These are phyloP conservation scores for Eumerus sabulonum DNA, from an alignment of 2,888 invertebrate genomes.

Conservation along the genomic window DNA sequence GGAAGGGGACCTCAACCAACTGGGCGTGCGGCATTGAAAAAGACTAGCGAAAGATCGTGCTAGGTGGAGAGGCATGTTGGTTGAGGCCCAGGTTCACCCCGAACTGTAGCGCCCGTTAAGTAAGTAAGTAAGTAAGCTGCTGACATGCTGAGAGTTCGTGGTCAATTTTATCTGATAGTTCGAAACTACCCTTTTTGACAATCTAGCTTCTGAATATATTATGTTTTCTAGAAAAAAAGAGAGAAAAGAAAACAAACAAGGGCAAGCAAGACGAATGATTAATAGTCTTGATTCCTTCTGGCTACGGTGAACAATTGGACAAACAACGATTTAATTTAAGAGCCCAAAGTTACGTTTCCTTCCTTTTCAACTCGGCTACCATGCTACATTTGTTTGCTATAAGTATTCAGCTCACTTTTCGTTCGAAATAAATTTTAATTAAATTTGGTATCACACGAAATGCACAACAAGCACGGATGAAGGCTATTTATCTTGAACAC, in stretches of 20 bases:
- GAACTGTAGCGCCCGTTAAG: too few relatives aligned
- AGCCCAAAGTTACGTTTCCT: slow-evolving; percentile 39
- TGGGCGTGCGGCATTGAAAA: too few relatives aligned
- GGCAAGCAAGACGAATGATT: slow-evolving; percentile 55
- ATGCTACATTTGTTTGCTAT: slow-evolving; percentile 56
- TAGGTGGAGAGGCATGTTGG: too few relatives aligned
- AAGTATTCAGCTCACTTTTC: slow-evolving; percentile 67
- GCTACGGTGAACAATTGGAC: slow-evolving; percentile 65
- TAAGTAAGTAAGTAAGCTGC: too few relatives aligned
- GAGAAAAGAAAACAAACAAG: slow-evolving; percentile 48
- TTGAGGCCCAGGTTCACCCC: too few relatives aligned
- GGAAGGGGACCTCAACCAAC: too few relatives aligned
- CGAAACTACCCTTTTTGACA: slow-evolving; percentile 56
- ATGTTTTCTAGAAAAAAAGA: slow-evolving; percentile 19
- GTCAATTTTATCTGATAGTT: slow-evolving; percentile 51
- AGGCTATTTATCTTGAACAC: slow-evolving; percentile 67
- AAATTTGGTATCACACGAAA: slow-evolving; percentile 68
- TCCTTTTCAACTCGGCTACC: slow-evolving; percentile 17
- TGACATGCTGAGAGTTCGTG: slow-evolving; percentile 6
- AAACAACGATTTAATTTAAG: slow-evolving; percentile 69
- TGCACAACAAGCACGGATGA: slow-evolving; percentile 66
- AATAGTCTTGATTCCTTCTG: slow-evolving; percentile 62
- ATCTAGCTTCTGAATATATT: slow-evolving; percentile 8
- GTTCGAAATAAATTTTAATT: slow-evolving; percentile 68
- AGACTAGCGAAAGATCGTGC: too few relatives aligned